Evolutionary conservation across 2,113 vertebrate genomes (phyloP), one percentile per base, ranked within the genome.

Genomic region (Rousettus leschenaultii): DNA sequence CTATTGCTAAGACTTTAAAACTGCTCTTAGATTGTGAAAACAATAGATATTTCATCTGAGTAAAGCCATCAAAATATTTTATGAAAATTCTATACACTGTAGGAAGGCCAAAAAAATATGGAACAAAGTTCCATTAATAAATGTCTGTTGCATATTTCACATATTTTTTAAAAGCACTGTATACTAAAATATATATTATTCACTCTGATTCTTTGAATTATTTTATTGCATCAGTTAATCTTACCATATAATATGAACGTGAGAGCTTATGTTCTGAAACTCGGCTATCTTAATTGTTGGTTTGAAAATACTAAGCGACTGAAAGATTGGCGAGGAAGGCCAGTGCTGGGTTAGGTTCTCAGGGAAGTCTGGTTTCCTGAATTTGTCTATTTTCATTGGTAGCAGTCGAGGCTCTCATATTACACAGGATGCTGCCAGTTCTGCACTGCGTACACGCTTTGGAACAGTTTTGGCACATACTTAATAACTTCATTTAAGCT

Each of bases 61-160:
- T 61, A 80, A 91, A 92, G 45, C 18, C 43, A 96, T 73, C 26
- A 80, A 93, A 89, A 68, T 82, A 80, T 22, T 95, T 89, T 63
- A 87, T 80, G 65, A 90, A 95, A 94, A 88, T 85, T 84, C 74
- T 73, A 22, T 26, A 55, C 9, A 22, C 24, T 45, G 3, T 3
- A 86, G 22, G 68, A 94, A 95, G 22, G 14, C 30, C 43, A 30
- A 26, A 68, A 87, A 87, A 51, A 53, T 24, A 80, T 30, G 70
- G 43, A 57, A 77, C 6, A 68, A 51, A 1, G 53, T 91, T 82
- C 28, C 26, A 48, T 83, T 86, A 24, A 26, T 61, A 87, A 57
- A n/a, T 80, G 83, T 84, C 14, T 86, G 19, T 77, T 80, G 82
- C 13, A 3, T 40, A 48, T 12, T 91, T 88, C 33, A 30, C 51